Conservation (phyloP, 1,140 invertebrate species). For the Aphelenchoides fujianensis region DNA sequence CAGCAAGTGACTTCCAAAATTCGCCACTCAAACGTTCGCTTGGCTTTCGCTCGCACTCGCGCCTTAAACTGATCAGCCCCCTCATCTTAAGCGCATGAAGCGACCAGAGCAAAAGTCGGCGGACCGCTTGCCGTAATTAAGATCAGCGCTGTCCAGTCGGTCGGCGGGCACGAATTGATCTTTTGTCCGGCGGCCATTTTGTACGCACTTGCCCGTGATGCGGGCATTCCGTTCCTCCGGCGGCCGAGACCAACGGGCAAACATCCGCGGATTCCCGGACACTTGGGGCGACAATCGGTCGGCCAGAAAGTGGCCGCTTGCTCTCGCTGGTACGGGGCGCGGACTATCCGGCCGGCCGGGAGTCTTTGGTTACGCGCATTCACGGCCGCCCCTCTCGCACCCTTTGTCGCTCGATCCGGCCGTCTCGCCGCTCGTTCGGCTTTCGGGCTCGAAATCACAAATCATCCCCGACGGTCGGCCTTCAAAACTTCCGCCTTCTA, state of each 20-base stretch:
- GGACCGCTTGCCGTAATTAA: not conserved
- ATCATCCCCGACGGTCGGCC: no score
- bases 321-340: not conserved
- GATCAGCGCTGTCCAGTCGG: not conserved
- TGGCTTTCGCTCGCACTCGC: not conserved
- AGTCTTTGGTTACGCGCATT: no score
- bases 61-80: not conserved
- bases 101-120: not conserved
- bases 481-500: no score
- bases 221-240: no score
- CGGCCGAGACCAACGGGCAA: not conserved
- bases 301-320: not conserved
- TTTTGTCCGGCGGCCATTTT: not conserved
- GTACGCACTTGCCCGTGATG: not conserved
- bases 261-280: not conserved
- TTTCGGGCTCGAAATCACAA: not conserved
- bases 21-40: not conserved
- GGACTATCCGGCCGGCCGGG: not conserved
- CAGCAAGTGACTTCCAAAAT: not conserved
- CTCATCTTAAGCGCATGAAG: constrained; percentile 1
- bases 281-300: not conserved
- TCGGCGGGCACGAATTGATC: not conserved
- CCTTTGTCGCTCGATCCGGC: not conserved
- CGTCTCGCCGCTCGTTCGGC: not conserved
- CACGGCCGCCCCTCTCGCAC: no score